Evolutionary conservation across 2,888 invertebrate genomes (phyloP), one percentile per base, ranked within the genome.

Genomic region (Pachycephus smyrnensis): DNA sequence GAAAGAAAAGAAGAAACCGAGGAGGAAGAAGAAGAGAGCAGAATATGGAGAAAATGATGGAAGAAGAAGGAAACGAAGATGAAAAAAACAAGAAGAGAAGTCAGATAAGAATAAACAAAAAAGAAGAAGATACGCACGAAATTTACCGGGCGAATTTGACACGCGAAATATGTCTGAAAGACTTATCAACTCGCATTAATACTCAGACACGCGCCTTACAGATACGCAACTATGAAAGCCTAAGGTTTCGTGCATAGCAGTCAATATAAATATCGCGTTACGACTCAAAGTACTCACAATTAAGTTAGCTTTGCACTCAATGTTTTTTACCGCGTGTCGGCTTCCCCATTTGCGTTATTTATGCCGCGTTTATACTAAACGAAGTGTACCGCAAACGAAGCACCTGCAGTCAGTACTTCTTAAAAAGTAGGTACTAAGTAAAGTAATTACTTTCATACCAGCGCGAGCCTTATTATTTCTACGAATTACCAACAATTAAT

Each of bases 401-500:
- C 86, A 85, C 84, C 85, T 87, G 85, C 84, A 81, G 80, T 76
- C 79, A 55, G 55, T 79, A 78, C 80, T 84, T 84, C 85, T 85
- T 84, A n/a, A n/a, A n/a, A n/a, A n/a, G n/a, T n/a, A n/a, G n/a
- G n/a, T n/a, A n/a, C n/a, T n/a, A n/a, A n/a, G n/a, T n/a, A n/a
- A n/a, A n/a, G n/a, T n/a, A n/a, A n/a, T n/a, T n/a, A 77, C 82
- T 77, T 82, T 80, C 80, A 79, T 78, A 55, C 23, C 55, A 55
- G 81, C 80, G 77, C 80, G 80, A 83, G 81, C 85, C 85, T 87
- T 84, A 85, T 86, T 87, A 87, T 85, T 86, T 82, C 84, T 84
- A 83, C 84, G 85, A 86, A 87, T 87, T 86, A 84, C 85, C 83
- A 84, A 85, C 86, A 87, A 88, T 88, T 87, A 88, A 84, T 84